Evolutionary conservation across 2,113 vertebrate genomes (phyloP), one percentile per base, ranked within the genome.

Genomic region (Python bivittatus): DNA sequence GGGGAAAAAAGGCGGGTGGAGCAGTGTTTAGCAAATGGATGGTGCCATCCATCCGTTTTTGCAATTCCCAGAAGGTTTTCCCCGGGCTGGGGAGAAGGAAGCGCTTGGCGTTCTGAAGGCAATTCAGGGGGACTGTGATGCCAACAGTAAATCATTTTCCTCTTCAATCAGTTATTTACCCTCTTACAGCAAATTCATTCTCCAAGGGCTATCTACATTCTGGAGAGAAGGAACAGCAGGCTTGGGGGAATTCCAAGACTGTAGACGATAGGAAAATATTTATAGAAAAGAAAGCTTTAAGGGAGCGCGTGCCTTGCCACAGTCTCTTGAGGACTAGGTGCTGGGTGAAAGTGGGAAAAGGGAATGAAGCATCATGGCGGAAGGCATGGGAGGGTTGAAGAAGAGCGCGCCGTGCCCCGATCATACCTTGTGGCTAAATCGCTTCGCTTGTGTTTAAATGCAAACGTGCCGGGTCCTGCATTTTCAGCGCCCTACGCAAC

Each of bases 21-120:
- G 17, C 11, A 33, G 4, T 1, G n/a, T 15, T 72, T 33, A 20
- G 68, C 1, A 1, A 7, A 33, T 0, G 6, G 6, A 33, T 0
- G 6, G 6, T 1, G 64, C 64, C 64, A 72, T n/a, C 61, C 3
- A 3, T 29, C 25, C 11, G 17, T 23, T 58, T 58, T 23, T 5
- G 12, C n/a, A 1, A 72, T 20, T 72, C 68, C 68, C 68, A 72
- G n/a, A 6, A 38, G 15, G 6, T 17, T 72, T 38, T 33, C 13
- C 64, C 64, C 1, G 1, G 1, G 64, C 12, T 13, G 4, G n/a
- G 64, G 64, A 33, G 64, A 72, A 17, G n/a, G 64, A 72, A 72
- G 13, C 0, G 68, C n/a, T 72, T 15, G 6, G 13, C n/a, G 5
- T 33, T 6, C 5, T 2, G 15, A 33, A 72, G 13, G 64, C 64